Evolutionary conservation across 2,888 invertebrate species (phyloP).

Genomic region (Archips crataeganus): DNA sequence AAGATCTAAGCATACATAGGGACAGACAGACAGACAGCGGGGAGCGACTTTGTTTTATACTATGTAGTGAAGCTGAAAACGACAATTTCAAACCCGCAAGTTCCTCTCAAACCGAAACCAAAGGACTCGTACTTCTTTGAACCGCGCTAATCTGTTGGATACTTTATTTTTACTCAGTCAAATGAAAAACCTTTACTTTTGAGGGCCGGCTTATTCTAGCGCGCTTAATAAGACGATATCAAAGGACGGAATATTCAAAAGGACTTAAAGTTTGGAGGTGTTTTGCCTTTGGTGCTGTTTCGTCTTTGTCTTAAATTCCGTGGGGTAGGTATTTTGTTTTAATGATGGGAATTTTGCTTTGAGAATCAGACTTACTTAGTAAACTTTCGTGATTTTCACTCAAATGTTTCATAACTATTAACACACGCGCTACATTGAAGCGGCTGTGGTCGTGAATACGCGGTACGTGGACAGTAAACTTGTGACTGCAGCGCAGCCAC

Average conservation of each 20-base stretch:
- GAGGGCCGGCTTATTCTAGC: slow-evolving; percentile 40
- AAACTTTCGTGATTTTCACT: too few species aligned
- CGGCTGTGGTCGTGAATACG: too few species aligned
- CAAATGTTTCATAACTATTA: too few species aligned
- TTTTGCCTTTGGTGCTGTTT: slow-evolving; percentile 16
- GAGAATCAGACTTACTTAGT: too few species aligned
- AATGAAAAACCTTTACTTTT: slow-evolving; percentile 45
- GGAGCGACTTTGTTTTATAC: too few species aligned
- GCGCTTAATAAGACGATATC: slow-evolving; percentile 30
- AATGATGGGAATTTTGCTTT: background rate
- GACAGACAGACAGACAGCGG: too few species aligned
- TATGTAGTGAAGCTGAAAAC: too few species aligned
- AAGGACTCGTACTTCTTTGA: background rate
- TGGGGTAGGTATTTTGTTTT: background rate
- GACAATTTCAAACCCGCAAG: background rate
- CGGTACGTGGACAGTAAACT: too few species aligned
- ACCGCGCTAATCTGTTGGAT: slow-evolving; percentile 41
- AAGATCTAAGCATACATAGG: too few species aligned
- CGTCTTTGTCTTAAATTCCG: slow-evolving; percentile 14
- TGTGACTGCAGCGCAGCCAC: too few species aligned
- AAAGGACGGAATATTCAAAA: slow-evolving; percentile 31
- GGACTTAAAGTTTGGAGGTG: slow-evolving; percentile 15
- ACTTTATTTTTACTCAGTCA: slow-evolving; percentile 51
- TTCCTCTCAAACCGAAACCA: background rate
- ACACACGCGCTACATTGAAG: too few species aligned